Evolutionary conservation across 2,888 invertebrate species (phyloP).

Genomic region (Brachyopa scutellaris): DNA sequence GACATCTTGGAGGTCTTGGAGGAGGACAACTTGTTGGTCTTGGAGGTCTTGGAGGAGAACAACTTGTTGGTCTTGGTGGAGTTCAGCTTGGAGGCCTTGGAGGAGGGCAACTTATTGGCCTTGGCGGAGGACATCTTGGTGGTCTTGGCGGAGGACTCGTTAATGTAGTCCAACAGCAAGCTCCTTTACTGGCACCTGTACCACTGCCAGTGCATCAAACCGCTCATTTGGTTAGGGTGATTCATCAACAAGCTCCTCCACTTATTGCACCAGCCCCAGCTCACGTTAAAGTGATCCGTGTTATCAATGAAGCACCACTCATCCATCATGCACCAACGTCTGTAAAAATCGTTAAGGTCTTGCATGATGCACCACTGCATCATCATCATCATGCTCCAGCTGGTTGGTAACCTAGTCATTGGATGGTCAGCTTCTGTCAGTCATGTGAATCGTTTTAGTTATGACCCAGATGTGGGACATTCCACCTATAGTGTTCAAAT

Average conservation of each 20-base stretch:
- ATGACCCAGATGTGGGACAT: neutral
- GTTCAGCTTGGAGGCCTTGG: neutral
- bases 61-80: too few species aligned
- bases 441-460: neutral
- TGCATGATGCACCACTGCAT: conserved; percentile 15
- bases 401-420: conserved; percentile 46
- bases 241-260: conserved; percentile 40
- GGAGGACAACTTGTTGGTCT: conserved; percentile 13
- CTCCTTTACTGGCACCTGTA: conserved; percentile 1
- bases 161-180: conserved; percentile 46
- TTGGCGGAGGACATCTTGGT: neutral
- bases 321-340: conserved; percentile 25
- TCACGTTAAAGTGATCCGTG: conserved; percentile 1
- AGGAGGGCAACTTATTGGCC: conserved; percentile 18
- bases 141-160: conserved; percentile 21
- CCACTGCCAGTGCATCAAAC: neutral
- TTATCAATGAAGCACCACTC: conserved; percentile 22
- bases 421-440: too few species aligned
- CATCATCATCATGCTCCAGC: conserved; percentile 15
- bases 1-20: conserved; percentile 6
- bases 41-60: too few species aligned
- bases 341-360: conserved; percentile 28
- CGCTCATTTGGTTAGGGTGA: conserved; percentile 25
- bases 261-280: conserved; percentile 5
- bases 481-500: too few species aligned